A percentile compares a stretch with the other conserved stretches of the same genome.
Conservation (phyloP, 2,888 invertebrate genomes). For the Tenthredo amoena region DNA sequence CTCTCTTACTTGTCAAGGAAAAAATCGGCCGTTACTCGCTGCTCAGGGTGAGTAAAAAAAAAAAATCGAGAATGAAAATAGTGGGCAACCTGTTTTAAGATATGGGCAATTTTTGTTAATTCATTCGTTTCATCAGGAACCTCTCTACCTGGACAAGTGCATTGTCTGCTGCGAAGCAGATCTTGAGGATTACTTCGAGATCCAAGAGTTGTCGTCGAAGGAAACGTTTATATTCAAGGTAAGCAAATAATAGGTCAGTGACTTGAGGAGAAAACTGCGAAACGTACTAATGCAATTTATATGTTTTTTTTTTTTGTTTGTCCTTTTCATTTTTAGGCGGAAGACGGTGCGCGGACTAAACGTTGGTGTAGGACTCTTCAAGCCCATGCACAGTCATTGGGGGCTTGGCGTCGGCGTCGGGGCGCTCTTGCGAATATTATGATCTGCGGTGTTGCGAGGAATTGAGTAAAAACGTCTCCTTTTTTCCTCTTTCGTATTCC, state of each 20-base stretch:
- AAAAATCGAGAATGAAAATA: not conserved
- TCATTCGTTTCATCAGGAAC: conserved; percentile 82
- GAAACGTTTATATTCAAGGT: conserved; percentile 98
- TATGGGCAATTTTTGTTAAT: conserved; percentile 50
- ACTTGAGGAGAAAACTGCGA: not conserved
- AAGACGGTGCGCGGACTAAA: conserved; percentile 91
- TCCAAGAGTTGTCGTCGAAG: conserved; percentile 95
- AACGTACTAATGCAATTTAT: not conserved
- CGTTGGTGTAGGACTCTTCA: conserved; percentile 95
- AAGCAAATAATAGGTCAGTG: conserved; percentile 59
- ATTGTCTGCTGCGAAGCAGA: conserved; percentile 95
- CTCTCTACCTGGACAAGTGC: conserved; percentile 93
- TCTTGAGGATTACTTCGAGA: conserved; percentile 96
- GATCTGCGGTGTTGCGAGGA: conserved; percentile 86
- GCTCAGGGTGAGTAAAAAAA: conserved; percentile 81
- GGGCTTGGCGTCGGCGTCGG: conserved; percentile 87
- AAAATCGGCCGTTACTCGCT: conserved; percentile 93
- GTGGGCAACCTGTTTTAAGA: not conserved
- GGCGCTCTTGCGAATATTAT: conserved; percentile 77
- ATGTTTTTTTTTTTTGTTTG: not conserved
- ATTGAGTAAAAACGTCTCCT: conserved; percentile 8
- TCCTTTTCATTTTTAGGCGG: conserved; percentile 84
- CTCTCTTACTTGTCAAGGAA: conserved; percentile 92
- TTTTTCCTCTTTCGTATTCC: not conserved
- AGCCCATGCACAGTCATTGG: conserved; percentile 94